These are phyloP conservation scores for Spisula solida DNA, from an alignment of 2,888 invertebrate species.

Conservation along the genomic window DNA sequence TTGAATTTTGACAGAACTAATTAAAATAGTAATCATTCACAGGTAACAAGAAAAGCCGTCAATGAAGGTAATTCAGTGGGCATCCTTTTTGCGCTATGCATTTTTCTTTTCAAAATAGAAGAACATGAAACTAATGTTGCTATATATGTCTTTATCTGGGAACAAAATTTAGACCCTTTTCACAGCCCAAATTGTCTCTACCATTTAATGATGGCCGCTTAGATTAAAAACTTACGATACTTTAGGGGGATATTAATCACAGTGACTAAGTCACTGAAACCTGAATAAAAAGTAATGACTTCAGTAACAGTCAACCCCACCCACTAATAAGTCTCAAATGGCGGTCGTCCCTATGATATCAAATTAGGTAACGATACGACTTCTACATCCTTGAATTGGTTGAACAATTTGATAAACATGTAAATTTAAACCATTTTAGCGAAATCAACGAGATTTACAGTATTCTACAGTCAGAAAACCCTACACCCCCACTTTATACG, in stretches of 20 bases:
- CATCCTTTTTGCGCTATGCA: not conserved
- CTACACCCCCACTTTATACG: not conserved
- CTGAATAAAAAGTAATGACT: not conserved
- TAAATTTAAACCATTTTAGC: not conserved
- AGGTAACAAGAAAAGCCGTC: constrained; percentile 15
- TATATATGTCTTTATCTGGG: not conserved
- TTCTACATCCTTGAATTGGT: not conserved
- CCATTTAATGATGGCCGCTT: not conserved
- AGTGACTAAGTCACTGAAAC: not conserved
- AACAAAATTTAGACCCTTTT: not conserved
- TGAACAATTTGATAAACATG: not conserved
- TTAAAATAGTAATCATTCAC: constrained; percentile 50
- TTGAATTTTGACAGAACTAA: constrained; percentile 65
- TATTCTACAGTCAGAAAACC: not conserved
- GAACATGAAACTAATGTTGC: not conserved
- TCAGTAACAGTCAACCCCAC: not conserved
- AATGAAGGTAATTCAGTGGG: not conserved
- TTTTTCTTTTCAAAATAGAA: not conserved
- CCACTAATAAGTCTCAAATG: not conserved
- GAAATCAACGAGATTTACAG: not conserved
- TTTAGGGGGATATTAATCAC: not conserved
- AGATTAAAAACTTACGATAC: not conserved
- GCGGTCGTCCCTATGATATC: not conserved
- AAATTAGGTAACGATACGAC: not conserved
- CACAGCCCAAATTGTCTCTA: not conserved